phyloP scores from a whole-genome alignment of 2,797 vertebrate species.

The Takifugu ocellatus region DNA sequence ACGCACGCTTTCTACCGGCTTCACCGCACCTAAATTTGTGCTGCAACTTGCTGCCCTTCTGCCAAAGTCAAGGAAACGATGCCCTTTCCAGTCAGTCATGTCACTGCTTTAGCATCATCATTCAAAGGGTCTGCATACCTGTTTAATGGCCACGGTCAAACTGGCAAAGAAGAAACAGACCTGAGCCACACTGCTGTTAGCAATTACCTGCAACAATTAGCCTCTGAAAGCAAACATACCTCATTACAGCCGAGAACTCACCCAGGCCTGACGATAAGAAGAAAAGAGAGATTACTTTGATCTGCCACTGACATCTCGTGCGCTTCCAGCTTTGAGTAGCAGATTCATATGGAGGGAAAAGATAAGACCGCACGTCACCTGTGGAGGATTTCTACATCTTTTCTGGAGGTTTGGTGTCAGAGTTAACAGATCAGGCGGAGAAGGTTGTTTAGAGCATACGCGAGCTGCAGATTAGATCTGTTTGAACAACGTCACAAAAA shows the following conservation, averaged over 20 bases:
- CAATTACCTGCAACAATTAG: constrained; percentile 22
- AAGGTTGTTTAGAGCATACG: constrained; percentile 18
- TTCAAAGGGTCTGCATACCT: constrained; percentile 25
- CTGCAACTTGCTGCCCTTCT: constrained; percentile 4
- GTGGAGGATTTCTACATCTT: constrained; percentile 23
- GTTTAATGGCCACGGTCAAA: constrained; percentile 44
- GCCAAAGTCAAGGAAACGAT: constrained; percentile 24
- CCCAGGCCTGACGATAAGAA: constrained; percentile 39
- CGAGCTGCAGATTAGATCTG: constrained; percentile 28
- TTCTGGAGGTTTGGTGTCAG: constrained; percentile 21
- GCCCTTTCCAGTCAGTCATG: constrained; percentile 43
- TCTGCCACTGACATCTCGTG: constrained; percentile 5
- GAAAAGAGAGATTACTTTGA: constrained; percentile 41
- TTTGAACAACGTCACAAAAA: constrained; percentile 32
- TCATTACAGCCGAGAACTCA: constrained; percentile 46
- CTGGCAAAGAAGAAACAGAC: constrained; percentile 21
- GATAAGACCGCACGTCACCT: constrained; percentile 55
- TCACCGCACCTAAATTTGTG: too few relatives aligned
- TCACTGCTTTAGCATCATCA: constrained; percentile 51
- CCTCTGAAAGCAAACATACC: constrained; percentile 45
- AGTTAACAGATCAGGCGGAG: constrained; percentile 23
- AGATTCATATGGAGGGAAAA: constrained; percentile 17
- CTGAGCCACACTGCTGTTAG: constrained; percentile 20
- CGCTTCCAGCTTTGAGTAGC: constrained; percentile 6
- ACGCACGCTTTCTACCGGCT: too few relatives aligned